A percentile compares a stretch with the other conserved stretches of the same genome.
phyloP scores from a whole-genome alignment of 2,888 invertebrate species.

The Rhagonycha fulva region DNA sequence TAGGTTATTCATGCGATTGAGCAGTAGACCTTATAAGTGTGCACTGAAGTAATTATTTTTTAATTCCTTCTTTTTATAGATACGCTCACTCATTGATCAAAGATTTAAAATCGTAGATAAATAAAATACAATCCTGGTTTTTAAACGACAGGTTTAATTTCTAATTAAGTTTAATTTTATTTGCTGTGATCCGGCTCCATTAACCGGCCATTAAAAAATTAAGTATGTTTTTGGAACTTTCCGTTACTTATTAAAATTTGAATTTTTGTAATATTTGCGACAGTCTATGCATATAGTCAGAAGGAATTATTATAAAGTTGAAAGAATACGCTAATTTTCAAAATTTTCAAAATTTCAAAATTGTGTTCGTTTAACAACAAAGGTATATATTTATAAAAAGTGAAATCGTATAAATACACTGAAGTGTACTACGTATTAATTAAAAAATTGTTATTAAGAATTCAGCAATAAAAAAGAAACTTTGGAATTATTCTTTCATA shows the following conservation, averaged over 20 bases:
- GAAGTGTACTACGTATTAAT: background rate
- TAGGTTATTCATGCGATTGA: background rate
- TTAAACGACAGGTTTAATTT: background rate
- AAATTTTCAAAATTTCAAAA: background rate
- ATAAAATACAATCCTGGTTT: background rate
- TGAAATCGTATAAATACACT: background rate
- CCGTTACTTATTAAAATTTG: background rate
- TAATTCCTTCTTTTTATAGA: background rate
- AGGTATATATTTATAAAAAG: background rate
- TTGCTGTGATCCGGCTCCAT: background rate
- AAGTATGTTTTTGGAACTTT: background rate
- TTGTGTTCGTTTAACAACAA: background rate
- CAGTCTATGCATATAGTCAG: background rate
- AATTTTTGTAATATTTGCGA: background rate
- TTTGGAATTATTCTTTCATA: background rate
- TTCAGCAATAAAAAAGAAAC: background rate
- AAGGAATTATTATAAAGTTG: background rate
- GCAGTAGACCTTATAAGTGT: background rate
- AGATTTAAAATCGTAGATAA: background rate
- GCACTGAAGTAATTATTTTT: background rate
- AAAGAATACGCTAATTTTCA: background rate
- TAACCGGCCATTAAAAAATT: background rate
- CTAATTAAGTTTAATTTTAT: background rate
- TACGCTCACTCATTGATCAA: background rate
- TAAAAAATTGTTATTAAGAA: background rate